Evolutionary conservation across 2,113 vertebrate species (phyloP).

Genomic region (Psammodynastes pulverulentus): DNA sequence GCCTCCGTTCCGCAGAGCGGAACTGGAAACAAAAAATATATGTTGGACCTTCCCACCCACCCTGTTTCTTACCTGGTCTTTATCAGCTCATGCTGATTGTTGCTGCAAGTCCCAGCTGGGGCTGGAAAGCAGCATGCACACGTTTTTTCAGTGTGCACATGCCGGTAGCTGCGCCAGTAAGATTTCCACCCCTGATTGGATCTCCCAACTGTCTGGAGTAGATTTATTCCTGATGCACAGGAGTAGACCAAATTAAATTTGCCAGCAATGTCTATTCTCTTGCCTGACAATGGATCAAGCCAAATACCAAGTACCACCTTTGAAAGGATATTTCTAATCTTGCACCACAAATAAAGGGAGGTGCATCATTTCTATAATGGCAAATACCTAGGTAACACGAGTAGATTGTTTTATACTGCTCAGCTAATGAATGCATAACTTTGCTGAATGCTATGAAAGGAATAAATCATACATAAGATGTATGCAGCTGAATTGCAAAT

Average conservation of each 20-base stretch:
- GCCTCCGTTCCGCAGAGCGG: too few relatives aligned
- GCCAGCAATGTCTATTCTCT: neutral
- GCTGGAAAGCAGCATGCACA: too few relatives aligned
- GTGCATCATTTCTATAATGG: neutral
- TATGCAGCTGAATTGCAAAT: neutral
- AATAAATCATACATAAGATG: neutral
- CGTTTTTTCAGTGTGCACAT: too few relatives aligned
- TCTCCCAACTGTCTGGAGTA: neutral
- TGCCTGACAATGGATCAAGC: neutral
- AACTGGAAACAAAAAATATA: too few relatives aligned
- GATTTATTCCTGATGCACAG: neutral
- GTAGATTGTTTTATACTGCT: neutral
- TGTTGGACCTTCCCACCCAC: too few relatives aligned
- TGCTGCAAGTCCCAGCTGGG: too few relatives aligned
- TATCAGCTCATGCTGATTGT: too few relatives aligned
- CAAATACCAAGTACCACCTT: neutral
- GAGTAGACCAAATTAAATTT: neutral
- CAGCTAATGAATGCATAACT: neutral
- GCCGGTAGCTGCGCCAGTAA: too few relatives aligned
- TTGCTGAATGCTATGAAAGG: neutral
- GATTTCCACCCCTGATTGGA: too few relatives aligned
- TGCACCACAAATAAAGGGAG: neutral
- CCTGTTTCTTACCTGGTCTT: too few relatives aligned
- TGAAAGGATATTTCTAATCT: neutral
- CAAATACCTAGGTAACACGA: neutral